Evolutionary conservation across 2,888 invertebrate species (phyloP).

Genomic region (Acleris emargana): DNA sequence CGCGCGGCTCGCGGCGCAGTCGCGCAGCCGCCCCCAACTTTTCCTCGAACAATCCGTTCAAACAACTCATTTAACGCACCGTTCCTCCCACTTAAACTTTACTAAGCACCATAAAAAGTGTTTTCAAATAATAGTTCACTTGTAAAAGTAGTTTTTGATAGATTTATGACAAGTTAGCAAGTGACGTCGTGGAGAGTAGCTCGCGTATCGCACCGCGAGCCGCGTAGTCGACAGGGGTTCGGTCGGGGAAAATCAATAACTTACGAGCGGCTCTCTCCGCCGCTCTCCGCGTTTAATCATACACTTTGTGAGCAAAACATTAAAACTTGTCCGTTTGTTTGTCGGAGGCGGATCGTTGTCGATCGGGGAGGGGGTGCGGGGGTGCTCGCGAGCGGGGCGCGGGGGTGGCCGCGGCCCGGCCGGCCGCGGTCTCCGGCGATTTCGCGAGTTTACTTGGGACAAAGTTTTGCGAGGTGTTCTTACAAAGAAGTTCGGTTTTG

Average conservation of each 20-base stretch:
- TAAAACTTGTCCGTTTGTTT: constrained; percentile 84
- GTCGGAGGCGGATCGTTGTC: constrained; percentile 72
- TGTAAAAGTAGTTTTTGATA: constrained; percentile 60
- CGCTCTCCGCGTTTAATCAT: constrained; percentile 84
- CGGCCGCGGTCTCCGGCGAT: constrained; percentile 55
- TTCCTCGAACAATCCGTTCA: constrained; percentile 66
- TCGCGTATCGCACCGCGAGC: constrained; percentile 66
- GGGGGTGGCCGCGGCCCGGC: constrained; percentile 54
- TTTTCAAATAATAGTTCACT: constrained; percentile 44
- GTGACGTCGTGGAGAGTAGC: constrained; percentile 59
- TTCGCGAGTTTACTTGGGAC: constrained; percentile 76
- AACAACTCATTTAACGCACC: constrained; percentile 64
- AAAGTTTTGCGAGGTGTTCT: constrained; percentile 81
- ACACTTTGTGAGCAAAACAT: constrained; percentile 84
- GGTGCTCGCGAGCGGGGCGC: constrained; percentile 51
- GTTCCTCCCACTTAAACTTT: constrained; percentile 55
- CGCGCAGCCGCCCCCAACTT: constrained; percentile 77
- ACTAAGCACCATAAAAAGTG: constrained; percentile 52
- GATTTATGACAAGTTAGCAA: constrained; percentile 57
- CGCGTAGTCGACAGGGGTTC: constrained; percentile 79
- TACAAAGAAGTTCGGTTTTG: constrained; percentile 79
- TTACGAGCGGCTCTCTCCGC: constrained; percentile 83
- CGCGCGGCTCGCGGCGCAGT: constrained; percentile 61
- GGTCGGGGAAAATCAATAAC: constrained; percentile 84
- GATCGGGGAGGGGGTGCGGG: constrained; percentile 46